Percentiles rank a stretch among this genome's conserved stretches.
Conservation (phyloP, 2,888 invertebrate species). For the Lacanobia oleracea region DNA sequence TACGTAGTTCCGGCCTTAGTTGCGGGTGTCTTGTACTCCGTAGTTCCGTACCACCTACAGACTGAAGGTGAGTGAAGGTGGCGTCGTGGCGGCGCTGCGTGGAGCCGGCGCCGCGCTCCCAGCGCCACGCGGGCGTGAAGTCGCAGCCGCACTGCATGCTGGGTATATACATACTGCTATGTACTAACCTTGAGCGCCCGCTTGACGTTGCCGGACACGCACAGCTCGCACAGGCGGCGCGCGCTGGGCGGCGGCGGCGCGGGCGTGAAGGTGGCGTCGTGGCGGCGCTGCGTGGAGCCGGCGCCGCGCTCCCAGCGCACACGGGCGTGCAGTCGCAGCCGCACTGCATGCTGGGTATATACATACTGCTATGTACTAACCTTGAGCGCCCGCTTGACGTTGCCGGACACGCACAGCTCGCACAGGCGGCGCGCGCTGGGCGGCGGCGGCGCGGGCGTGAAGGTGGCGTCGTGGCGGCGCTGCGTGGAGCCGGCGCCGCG, state of each 20-base stretch:
- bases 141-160: conserved; percentile 99
- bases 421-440: conserved; percentile 95
- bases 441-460: conserved; percentile 77
- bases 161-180: too few species aligned
- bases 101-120: conserved; percentile 96
- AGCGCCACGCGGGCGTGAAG: conserved; percentile 99
- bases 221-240: conserved; percentile 99
- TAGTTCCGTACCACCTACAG: too few species aligned
- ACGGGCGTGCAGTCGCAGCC: conserved; percentile 99
- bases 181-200: conserved; percentile 94
- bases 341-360: conserved; percentile 95
- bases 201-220: conserved; percentile 99
- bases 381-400: conserved; percentile 99
- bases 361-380: conserved; percentile 51
- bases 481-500: conserved; percentile 84
- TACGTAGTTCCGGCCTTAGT: too few species aligned
- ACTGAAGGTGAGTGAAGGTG: conserved; percentile 79
- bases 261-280: conserved; percentile 83
- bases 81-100: conserved; percentile 78
- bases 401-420: conserved; percentile 99
- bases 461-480: conserved; percentile 83
- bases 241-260: conserved; percentile 77
- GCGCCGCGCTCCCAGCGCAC: conserved; percentile 98
- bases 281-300: conserved; percentile 66
- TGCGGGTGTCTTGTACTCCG: too few species aligned